phyloP scores from a whole-genome alignment of 2,888 invertebrate species.

The Nephrotoma appendiculata region DNA sequence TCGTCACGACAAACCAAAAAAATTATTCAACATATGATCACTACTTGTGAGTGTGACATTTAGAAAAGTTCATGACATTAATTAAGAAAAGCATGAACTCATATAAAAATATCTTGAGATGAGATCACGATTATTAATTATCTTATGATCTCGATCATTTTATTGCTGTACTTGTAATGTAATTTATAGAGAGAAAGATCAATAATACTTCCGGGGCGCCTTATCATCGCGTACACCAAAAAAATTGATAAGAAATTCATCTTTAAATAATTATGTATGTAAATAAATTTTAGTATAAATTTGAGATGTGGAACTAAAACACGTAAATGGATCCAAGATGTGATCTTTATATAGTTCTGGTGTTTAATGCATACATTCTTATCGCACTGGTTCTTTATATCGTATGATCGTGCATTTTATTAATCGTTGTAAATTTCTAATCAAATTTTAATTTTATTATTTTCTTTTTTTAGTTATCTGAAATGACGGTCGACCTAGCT shows the following conservation, averaged over 20 bases:
- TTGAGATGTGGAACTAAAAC: background rate
- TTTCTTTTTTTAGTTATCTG: constrained; percentile 57
- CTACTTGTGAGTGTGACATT: background rate
- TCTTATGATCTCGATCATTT: too few relatives aligned
- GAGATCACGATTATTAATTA: background rate
- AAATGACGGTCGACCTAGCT: constrained; percentile 80
- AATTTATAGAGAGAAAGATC: background rate
- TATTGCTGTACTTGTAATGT: too few relatives aligned
- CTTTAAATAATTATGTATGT: background rate
- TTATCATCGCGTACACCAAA: background rate
- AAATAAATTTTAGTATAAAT: background rate
- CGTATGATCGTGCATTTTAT: background rate
- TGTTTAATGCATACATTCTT: background rate
- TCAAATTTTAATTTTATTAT: background rate
- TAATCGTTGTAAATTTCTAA: background rate
- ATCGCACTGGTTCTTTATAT: background rate
- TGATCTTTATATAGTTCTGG: background rate
- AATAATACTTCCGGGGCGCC: constrained; percentile 3
- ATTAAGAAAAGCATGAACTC: background rate
- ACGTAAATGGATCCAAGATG: background rate
- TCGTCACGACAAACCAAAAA: background rate
- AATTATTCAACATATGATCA: background rate
- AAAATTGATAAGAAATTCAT: background rate
- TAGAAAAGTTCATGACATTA: background rate
- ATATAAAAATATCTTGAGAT: background rate